Evolutionary conservation across 2,888 invertebrate species (phyloP).

Genomic region (Busseola fusca): DNA sequence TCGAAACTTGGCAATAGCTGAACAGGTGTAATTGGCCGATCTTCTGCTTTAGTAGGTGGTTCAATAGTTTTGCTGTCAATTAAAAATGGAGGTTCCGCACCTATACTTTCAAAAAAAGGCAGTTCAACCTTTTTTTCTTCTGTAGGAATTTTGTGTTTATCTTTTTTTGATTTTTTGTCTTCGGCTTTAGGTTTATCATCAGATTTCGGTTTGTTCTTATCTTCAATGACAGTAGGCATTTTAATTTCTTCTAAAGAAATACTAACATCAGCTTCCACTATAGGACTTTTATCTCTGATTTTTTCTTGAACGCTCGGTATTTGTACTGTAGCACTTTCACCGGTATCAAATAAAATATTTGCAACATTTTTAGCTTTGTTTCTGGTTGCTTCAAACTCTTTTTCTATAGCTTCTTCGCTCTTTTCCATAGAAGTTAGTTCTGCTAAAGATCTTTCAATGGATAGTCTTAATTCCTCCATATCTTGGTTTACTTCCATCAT

Average conservation of each 20-base stretch:
- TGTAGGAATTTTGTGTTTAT: conserved; percentile 27
- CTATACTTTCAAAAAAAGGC: not conserved
- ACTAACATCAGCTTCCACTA: not conserved
- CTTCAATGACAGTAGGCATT: not conserved
- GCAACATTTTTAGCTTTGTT: conserved; percentile 42
- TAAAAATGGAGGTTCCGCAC: not conserved
- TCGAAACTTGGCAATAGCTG: not conserved
- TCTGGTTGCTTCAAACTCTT: conserved; percentile 59
- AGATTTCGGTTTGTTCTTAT: conserved; percentile 3
- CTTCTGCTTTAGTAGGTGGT: not conserved
- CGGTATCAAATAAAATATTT: conserved; percentile 34
- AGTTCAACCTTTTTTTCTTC: conserved; percentile 27
- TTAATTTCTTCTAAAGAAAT: conserved; percentile 11
- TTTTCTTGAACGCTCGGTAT: not conserved
- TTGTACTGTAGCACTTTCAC: conserved; percentile 4
- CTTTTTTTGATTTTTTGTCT: conserved; percentile 24
- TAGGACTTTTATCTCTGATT: conserved; percentile 12
- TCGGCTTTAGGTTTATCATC: conserved; percentile 19
- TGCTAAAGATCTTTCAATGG: conserved; percentile 83
- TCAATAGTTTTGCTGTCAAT: conserved; percentile 11
- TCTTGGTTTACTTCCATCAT: conserved; percentile 85
- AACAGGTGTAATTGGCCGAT: conserved; percentile 1
- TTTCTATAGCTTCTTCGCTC: conserved; percentile 71
- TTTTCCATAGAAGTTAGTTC: conserved; percentile 80
- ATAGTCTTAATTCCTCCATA: conserved; percentile 82